A percentile compares a stretch with the other conserved stretches of the same genome.
phyloP scores from a whole-genome alignment of 2,113 vertebrate species.

The Cyanoliseus patagonus region DNA sequence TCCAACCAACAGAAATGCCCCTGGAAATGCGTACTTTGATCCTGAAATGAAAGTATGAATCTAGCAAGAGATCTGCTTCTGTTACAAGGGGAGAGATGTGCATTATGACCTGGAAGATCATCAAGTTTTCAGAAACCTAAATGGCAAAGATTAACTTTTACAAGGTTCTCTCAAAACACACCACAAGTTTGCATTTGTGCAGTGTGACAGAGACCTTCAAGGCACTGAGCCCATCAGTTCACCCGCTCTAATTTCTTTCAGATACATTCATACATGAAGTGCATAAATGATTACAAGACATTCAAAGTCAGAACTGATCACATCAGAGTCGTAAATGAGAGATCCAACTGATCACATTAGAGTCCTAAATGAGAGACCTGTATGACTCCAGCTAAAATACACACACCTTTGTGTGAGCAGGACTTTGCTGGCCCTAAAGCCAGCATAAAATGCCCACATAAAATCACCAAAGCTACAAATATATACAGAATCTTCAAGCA shows the following conservation, averaged over 20 bases:
- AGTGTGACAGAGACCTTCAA: not conserved
- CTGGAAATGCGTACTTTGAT: not conserved
- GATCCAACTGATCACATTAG: accelerated
- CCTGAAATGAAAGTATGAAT: not conserved
- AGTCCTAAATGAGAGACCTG: accelerated
- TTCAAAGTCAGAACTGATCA: not conserved
- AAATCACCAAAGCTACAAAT: not conserved
- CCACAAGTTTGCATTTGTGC: accelerated
- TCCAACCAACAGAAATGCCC: not conserved
- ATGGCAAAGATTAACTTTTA: not conserved
- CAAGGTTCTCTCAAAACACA: not conserved
- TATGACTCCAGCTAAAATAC: not conserved
- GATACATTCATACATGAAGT: not conserved
- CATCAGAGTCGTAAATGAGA: not conserved
- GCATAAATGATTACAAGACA: not conserved
- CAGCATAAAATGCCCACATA: no score
- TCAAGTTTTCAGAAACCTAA: not conserved
- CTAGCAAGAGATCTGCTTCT: not conserved
- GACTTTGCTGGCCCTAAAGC: not conserved
- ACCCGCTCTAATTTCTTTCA: not conserved
- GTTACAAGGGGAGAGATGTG: not conserved
- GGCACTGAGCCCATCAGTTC: accelerated
- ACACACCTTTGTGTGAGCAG: accelerated
- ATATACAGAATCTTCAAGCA: not conserved
- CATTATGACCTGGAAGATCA: not conserved